phyloP scores from a whole-genome alignment of 2,113 vertebrate genomes.

The Chrysochloris asiatica region DNA sequence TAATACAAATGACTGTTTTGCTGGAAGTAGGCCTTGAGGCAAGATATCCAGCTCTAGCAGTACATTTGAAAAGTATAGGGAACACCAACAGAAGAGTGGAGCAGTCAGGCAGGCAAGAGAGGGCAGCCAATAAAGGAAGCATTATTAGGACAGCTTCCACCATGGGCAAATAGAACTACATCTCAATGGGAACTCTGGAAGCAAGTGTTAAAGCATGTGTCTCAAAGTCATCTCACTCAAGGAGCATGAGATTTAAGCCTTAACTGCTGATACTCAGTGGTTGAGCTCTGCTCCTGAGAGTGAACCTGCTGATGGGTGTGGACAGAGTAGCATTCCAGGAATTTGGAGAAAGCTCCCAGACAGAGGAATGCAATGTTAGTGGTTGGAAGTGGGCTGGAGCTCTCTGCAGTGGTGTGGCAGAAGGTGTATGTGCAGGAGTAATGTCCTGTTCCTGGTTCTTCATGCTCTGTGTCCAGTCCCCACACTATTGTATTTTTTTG shows the following conservation, averaged over 20 bases:
- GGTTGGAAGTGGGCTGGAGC: background rate
- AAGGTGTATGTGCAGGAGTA: background rate
- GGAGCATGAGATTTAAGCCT: background rate
- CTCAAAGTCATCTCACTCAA: background rate
- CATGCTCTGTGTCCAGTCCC: background rate
- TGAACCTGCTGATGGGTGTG: background rate
- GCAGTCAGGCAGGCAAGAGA: background rate
- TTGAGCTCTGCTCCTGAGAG: background rate
- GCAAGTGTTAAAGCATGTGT: background rate
- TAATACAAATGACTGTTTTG: slow-evolving; percentile 30
- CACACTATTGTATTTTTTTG: background rate
- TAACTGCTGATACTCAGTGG: background rate
- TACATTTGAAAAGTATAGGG: background rate
- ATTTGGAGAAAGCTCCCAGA: background rate
- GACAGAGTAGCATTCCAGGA: background rate
- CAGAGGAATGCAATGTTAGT: background rate
- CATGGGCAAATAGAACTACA: background rate
- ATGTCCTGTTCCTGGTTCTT: background rate
- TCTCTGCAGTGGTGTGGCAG: background rate
- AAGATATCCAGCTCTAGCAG: slow-evolving; percentile 2
- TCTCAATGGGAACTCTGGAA: background rate
- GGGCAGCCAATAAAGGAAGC: background rate
- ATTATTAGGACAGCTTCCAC: background rate
- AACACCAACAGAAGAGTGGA: background rate
- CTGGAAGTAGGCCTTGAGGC: slow-evolving; percentile 21